Evolutionary conservation across 2,797 vertebrate species (phyloP).

Genomic region (Xerus rutilus): DNA sequence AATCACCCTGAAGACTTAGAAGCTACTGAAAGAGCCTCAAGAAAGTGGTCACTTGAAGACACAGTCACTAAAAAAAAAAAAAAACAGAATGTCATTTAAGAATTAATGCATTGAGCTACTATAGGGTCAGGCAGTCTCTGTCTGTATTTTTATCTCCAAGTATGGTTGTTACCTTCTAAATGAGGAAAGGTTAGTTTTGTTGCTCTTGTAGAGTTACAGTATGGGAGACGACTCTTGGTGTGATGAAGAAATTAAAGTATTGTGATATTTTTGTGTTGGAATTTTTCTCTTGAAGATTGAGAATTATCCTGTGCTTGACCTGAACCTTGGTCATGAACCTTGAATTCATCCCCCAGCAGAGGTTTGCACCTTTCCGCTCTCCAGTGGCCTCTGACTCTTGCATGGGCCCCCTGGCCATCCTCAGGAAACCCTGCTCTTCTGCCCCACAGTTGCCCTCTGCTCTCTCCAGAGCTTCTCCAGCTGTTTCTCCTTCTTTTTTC

Average conservation of each 20-base stretch:
- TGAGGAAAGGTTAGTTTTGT: neutral
- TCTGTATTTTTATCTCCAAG: neutral
- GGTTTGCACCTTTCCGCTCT: neutral
- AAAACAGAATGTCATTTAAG: neutral
- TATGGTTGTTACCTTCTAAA: neutral
- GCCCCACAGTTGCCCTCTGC: neutral
- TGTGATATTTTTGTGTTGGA: neutral
- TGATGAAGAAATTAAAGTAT: slow-evolving; percentile 36
- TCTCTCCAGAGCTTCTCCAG: neutral
- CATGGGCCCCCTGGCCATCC: neutral
- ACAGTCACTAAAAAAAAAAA: neutral
- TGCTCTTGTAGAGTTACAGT: neutral
- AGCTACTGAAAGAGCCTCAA: neutral
- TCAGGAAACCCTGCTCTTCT: neutral
- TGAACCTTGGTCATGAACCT: neutral
- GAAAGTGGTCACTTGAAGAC: neutral
- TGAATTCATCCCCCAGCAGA: neutral
- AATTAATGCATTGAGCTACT: neutral
- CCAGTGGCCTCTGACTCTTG: neutral
- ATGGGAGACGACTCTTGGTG: neutral
- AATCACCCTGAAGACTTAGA: slow-evolving; percentile 53
- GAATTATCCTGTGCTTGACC: neutral
- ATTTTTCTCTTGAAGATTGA: slow-evolving; percentile 9
- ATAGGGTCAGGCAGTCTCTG: neutral
- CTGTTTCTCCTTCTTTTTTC: neutral